phyloP scores from a whole-genome alignment of 2,113 vertebrate genomes.

The Rhagologus leucostigma region DNA sequence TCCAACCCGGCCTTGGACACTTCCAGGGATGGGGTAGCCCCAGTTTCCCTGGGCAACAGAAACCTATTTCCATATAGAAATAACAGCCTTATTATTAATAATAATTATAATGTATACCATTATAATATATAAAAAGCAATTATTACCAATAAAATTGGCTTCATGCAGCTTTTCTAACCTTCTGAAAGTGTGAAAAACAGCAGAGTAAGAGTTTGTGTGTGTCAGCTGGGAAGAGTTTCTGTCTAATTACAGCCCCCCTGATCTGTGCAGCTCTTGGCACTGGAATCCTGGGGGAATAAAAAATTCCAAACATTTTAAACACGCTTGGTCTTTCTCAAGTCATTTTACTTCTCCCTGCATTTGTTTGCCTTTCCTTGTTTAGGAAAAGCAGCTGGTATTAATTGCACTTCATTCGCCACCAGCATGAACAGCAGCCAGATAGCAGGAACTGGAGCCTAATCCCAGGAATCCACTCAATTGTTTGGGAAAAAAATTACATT shows the following conservation, averaged over 20 bases:
- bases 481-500: not conserved
- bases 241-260: not conserved
- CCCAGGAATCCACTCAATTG: constrained; percentile 45
- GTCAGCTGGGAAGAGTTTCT: not conserved
- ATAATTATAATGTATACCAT: not conserved
- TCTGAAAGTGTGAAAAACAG: not conserved
- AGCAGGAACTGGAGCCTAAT: constrained; percentile 47
- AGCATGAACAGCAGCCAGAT: constrained; percentile 62
- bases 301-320: constrained; percentile 19
- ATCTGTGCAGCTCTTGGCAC: constrained; percentile 2
- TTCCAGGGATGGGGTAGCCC: not conserved
- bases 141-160: not conserved
- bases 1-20: not conserved
- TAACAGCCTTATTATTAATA: not conserved
- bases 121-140: not conserved
- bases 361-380: constrained; percentile 64
- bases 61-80: not conserved
- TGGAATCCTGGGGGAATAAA: not conserved
- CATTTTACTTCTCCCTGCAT: constrained; percentile 61
- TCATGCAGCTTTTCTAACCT: not conserved
- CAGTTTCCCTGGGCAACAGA: not conserved
- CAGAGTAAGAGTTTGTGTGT: not conserved
- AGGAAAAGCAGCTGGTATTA: constrained; percentile 69
- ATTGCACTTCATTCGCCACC: constrained; percentile 37
- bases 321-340: constrained; percentile 28